Evolutionary conservation across 2,113 vertebrate species (phyloP).

Genomic region (Tautogolabrus adspersus): DNA sequence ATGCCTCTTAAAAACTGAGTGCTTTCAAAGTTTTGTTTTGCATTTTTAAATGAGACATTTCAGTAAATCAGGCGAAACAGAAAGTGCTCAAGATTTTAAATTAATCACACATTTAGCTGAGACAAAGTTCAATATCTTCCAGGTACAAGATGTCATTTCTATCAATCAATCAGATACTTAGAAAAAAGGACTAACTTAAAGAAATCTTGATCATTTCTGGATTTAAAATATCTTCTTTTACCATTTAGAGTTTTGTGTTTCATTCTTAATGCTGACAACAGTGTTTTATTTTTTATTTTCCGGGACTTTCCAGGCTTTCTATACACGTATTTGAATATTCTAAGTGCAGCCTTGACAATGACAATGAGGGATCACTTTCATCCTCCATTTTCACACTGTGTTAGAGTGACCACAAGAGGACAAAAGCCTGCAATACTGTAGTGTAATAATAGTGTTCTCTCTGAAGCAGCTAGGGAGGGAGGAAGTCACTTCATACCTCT

Average conservation of each 20-base stretch:
- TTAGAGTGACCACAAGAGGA: slow-evolving; percentile 82
- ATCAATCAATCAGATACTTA: background rate
- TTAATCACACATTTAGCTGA: background rate
- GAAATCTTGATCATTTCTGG: background rate
- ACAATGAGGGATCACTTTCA: slow-evolving; percentile 53
- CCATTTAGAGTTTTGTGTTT: too few relatives aligned
- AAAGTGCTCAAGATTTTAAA: background rate
- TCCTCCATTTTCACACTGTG: slow-evolving; percentile 64
- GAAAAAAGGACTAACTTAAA: too few relatives aligned
- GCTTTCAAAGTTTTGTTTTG: slow-evolving; percentile 4
- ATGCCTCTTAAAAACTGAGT: background rate
- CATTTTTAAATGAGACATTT: slow-evolving; percentile 14
- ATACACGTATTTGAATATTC: background rate
- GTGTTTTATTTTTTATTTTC: background rate
- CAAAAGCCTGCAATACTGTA: slow-evolving; percentile 59
- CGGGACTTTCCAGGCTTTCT: background rate
- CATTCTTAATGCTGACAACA: too few relatives aligned
- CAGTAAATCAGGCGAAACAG: background rate
- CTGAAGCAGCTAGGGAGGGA: slow-evolving; percentile 18
- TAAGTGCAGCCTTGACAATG: slow-evolving; percentile 1
- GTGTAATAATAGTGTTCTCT: slow-evolving; percentile 34
- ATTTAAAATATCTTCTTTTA: background rate
- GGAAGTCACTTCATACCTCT: background rate
- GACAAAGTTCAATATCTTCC: background rate
- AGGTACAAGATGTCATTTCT: background rate